Base-by-base conservation (phyloP, 37 sponge, comb jelly and placozoan genomes). In the Spongilla lacustris region DNA sequence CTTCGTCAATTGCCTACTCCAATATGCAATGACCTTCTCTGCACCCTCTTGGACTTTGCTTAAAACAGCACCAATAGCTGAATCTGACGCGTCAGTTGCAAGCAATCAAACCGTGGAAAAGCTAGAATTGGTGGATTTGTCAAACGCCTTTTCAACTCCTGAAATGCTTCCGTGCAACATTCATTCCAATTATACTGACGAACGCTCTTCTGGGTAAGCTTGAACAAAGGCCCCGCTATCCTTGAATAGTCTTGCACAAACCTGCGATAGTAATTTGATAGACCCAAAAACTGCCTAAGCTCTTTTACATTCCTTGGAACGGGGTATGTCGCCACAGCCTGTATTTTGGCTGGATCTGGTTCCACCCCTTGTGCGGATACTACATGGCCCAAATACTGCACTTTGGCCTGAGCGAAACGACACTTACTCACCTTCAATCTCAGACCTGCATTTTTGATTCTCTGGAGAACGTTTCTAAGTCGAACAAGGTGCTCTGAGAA, bases 81-180 rank as follows among this genome's bases (percentile, higher is more conserved):
- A n/a, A 28, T 50, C 85, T 24, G 78, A 77, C 22, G 85, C 85
- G 35, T 85, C 85, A 35, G 85, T 69, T 6, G 19, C 14, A 21
- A 87, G 12, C 23, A 36, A 1, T 46, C 66, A 70, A 87, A 80
- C 4, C 73, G 46, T 58, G 81, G 87, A 67, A 66, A 80, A 17
- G 87, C 80, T 26, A 87, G 75, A 26, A 87, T 87, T 26, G 87
- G 87, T n/a, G 87, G 75, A 25, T 27, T 80, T 24, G 35, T 27
- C 26, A 87, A 36, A 4, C 36, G 66, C 4, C 73, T 30, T 21
- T 80, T 79, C 41, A 81, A 74, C 36, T 71, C 41, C 14, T 79
- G 35, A 46, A 87, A 87, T 19, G 87, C 81, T 25, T 49, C 25
- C 67, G 80, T 36, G 37, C 87, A 87, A 5, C 74, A 2, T 58